Evolutionary conservation across 2,113 vertebrate species (phyloP), one percentile per base, ranked within the genome.

Genomic region (Paradoxurus hermaphroditus): DNA sequence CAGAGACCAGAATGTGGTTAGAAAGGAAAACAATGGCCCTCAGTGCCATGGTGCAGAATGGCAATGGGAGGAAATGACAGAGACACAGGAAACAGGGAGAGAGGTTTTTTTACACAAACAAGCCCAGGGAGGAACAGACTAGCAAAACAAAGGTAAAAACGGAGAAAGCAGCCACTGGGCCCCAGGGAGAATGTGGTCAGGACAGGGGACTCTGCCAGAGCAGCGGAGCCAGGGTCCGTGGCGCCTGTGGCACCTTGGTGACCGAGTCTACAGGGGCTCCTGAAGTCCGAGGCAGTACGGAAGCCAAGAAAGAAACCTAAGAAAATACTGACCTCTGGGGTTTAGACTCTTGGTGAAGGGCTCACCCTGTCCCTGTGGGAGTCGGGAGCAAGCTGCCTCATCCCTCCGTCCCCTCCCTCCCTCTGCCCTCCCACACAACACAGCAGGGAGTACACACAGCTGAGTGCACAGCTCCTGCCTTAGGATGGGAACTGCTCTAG

Each of bases 31-130:
- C 97, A 98, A 94, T 13, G 21, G 56, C 46, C 88, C 84, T 96
- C 13, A 0, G 82, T 95, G 78, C 96, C 62, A 82, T 63, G 0
- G 16, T 14, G 13, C 29, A 29, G 56, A 90, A 94, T 97, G 90
- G 97, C 79, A 70, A 82, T 62, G 72, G 93, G 97, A 98, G 98
- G 98, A 98, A 98, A 77, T 4, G 94, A 89, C 91, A 98, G 98
- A 98, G 98, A 98, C 98, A 98, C 97, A 97, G 98, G 98, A 99
- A 99, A 96, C 70, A 73, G 96, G 95, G 97, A 98, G 96, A 95
- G 97, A 86, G 87, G 85, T 95, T 63, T 49, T 94, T 90, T 94
- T 96, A 95, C 44, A 98, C 84, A 96, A 90, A 91, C 34, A n/a
- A 7, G 84, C 84, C 85, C 87, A 67, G 96, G 94, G 97, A 94